phyloP scores from a whole-genome alignment of 30 jellyfish, hydroid and myxozoan genomes.

The Nemopilema nomurai region DNA sequence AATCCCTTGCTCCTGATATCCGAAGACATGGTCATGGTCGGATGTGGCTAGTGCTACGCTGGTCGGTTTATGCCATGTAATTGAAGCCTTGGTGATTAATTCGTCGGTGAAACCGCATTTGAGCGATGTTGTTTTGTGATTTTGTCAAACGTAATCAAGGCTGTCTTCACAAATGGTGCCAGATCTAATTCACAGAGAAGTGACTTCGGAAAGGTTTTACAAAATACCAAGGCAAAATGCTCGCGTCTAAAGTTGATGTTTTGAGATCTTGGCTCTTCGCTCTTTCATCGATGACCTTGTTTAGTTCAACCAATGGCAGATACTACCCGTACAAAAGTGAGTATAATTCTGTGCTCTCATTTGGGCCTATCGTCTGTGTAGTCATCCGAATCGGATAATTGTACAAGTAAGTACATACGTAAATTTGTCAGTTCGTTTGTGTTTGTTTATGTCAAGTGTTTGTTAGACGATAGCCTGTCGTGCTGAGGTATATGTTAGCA shows the following conservation, averaged over 20 bases:
- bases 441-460: slow-evolving; percentile 21
- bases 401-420: too few species aligned
- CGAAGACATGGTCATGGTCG: not conserved
- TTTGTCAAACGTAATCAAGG: slow-evolving; percentile 42
- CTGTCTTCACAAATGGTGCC: slow-evolving; percentile 38
- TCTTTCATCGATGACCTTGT: not conserved
- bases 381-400: slow-evolving; percentile 3
- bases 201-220: not conserved
- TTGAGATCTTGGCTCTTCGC: not conserved
- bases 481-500: not conserved
- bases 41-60: slow-evolving; percentile 27
- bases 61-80: slow-evolving; percentile 27
- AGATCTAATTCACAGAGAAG: not conserved
- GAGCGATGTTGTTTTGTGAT: slow-evolving; percentile 24
- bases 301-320: not conserved
- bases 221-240: not conserved
- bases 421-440: slow-evolving; percentile 10
- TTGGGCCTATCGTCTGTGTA: slow-evolving; percentile 20
- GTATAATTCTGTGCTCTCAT: not conserved
- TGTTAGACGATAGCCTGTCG: not conserved
- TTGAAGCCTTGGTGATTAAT: slow-evolving; percentile 45
- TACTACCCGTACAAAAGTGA: slow-evolving; percentile 47
- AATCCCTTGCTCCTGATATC: not conserved
- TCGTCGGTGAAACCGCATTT: slow-evolving; percentile 54
- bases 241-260: not conserved